Base-by-base conservation (phyloP, 2,113 vertebrate species). In the Solenodon paradoxus region DNA sequence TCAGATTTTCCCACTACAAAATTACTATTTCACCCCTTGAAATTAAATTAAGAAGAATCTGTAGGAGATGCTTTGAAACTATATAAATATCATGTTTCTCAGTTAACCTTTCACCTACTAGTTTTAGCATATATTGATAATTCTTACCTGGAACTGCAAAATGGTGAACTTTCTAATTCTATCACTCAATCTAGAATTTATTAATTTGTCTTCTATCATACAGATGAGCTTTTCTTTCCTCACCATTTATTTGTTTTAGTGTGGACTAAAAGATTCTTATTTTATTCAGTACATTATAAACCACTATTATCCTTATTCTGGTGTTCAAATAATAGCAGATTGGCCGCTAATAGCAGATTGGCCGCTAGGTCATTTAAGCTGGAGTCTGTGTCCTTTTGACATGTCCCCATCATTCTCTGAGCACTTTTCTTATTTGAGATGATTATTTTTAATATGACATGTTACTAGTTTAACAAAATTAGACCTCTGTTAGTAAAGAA, bases 81-180 rank as follows among this genome's bases (percentile, higher is more conserved):
- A 49, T 51, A n/a, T n/a, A n/a, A n/a, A n/a, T n/a, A n/a, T n/a
- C 28, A 49, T 42, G 64, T 53, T 51, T 92, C 49, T 47, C 71
- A 74, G n/a, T 53, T 55, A 59, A 89, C 80, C 7, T 42, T 57
- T 42, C 86, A 86, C 17, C 49, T 9, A 57, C 32, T 75, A 30
- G 22, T 30, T 81, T 90, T 47, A 75, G 57, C 63, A 79, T 59
- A 32, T 16, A 45, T n/a, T 55, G 45, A 83, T 51, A 55, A 71
- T 57, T 40, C 55, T 87, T 96, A 51, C 75, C 82, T 88, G 20
- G 91, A 79, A 74, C 24, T 77, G 30, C 35, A 90, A 81, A 80
- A 68, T 19, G 35, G 49, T 92, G 74, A 77, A n/a, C 57, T 71
- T 90, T 93, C 68, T 88, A 30, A 51, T 47, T 95, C 55, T 84